Conservation (phyloP, 2,888 invertebrate genomes). For the Abrostola tripartita region DNA sequence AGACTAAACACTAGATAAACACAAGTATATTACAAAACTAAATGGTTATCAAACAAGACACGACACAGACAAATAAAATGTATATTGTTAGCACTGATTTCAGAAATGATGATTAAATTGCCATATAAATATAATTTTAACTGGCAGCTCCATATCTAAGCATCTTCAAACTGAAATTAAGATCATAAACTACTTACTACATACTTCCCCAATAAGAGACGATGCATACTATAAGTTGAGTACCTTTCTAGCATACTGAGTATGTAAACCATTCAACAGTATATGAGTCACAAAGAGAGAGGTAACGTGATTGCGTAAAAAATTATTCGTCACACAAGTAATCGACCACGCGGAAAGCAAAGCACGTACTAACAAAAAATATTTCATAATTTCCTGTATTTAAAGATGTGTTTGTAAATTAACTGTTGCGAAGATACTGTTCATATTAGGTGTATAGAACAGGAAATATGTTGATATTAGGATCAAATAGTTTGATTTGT, state of each 20-base stretch:
- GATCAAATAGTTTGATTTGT: constrained; percentile 34
- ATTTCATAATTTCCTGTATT: constrained; percentile 27
- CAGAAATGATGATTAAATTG: background rate
- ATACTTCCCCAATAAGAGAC: no score
- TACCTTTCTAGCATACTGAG: background rate
- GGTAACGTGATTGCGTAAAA: constrained; percentile 10
- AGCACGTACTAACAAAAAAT: constrained; percentile 40
- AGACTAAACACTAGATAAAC: constrained; percentile 50
- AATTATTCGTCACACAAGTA: constrained; percentile 18
- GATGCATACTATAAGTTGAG: background rate
- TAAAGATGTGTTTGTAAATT: constrained; percentile 6
- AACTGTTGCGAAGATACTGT: no score
- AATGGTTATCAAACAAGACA: constrained; percentile 41
- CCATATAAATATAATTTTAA: background rate
- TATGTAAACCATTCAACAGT: constrained; percentile 7
- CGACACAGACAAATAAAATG: background rate
- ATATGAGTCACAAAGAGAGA: constrained; percentile 35
- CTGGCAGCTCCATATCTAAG: no score
- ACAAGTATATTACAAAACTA: constrained; percentile 45
- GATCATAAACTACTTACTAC: no score
- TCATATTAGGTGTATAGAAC: no score
- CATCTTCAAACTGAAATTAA: no score
- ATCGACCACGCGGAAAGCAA: constrained; percentile 16
- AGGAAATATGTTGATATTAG: no score
- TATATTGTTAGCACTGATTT: background rate